phyloP scores from a whole-genome alignment of 2,888 invertebrate species.

The Euzophera pinguis region DNA sequence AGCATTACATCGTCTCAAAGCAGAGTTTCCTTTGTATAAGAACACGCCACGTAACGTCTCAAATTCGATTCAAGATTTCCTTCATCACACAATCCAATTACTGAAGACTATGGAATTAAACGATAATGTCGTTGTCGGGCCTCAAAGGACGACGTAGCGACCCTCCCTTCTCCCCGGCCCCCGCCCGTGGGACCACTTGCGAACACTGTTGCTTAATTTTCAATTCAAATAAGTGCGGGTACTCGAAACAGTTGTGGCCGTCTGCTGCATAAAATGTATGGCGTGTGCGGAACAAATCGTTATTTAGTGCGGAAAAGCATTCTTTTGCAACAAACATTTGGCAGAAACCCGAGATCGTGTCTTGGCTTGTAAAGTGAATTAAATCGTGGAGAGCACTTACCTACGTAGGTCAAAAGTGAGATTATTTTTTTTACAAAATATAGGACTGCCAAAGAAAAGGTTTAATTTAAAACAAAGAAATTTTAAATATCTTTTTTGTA shows the following conservation, averaged over 20 bases:
- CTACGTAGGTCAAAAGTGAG: not conserved
- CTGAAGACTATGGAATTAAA: slow-evolving; percentile 41
- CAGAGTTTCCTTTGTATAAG: not conserved
- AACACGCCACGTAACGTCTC: slow-evolving; percentile 17
- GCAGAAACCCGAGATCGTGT: too few relatives aligned
- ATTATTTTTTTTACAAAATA: too few relatives aligned
- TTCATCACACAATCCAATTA: slow-evolving; percentile 42
- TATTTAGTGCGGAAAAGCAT: not conserved
- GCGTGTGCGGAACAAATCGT: not conserved
- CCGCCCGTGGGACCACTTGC: slow-evolving; percentile 15
- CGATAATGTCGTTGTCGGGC: slow-evolving; percentile 43
- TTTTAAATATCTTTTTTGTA: too few relatives aligned
- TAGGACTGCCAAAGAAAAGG: too few relatives aligned
- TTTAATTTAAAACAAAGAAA: too few relatives aligned
- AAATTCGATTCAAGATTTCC: slow-evolving; percentile 33
- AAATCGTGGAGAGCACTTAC: too few relatives aligned
- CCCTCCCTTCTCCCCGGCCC: slow-evolving; percentile 26
- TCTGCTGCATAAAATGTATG: slow-evolving; percentile 7
- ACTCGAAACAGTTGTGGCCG: not conserved
- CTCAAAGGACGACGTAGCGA: slow-evolving; percentile 46
- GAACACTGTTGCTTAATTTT: slow-evolving; percentile 38
- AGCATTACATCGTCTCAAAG: not conserved
- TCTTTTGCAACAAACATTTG: too few relatives aligned
- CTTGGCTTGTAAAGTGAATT: too few relatives aligned
- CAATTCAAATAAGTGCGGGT: slow-evolving; percentile 35